phyloP scores from a whole-genome alignment of 2,797 vertebrate species.

The Xenopus petersii region DNA sequence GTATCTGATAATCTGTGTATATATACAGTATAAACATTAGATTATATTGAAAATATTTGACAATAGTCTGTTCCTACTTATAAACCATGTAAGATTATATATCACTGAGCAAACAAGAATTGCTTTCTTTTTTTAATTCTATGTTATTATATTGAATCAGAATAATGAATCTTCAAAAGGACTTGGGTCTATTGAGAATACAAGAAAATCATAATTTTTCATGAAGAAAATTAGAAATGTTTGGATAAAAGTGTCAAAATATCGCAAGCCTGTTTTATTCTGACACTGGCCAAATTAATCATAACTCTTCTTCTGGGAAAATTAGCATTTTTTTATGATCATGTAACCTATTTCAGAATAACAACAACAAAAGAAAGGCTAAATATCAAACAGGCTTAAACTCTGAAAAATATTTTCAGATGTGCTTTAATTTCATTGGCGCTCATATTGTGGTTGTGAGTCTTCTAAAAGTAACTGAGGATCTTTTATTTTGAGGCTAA shows the following conservation, averaged over 20 bases:
- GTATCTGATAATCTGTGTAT: too few species aligned
- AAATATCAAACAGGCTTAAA: slow-evolving; percentile 11
- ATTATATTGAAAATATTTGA: too few species aligned
- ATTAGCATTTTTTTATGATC: slow-evolving; percentile 22
- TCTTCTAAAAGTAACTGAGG: too few species aligned
- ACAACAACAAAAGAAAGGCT: slow-evolving; percentile 8
- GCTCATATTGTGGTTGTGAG: too few species aligned
- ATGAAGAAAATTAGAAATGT: slow-evolving; percentile 20
- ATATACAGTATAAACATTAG: too few species aligned
- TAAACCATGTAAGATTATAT: too few species aligned
- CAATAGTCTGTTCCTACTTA: too few species aligned
- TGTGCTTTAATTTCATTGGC: slow-evolving; percentile 8
- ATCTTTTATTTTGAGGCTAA: too few species aligned
- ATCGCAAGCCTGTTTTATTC: slow-evolving; percentile 3
- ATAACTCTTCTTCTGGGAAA: slow-evolving; percentile 12
- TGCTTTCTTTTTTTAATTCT: too few species aligned
- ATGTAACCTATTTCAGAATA: slow-evolving; percentile 18
- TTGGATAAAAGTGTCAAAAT: slow-evolving; percentile 14
- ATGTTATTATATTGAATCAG: not conserved
- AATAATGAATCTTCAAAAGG: slow-evolving; percentile 7
- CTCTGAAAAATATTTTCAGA: slow-evolving; percentile 4
- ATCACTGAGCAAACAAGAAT: too few species aligned
- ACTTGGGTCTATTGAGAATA: not conserved
- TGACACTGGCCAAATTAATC: slow-evolving; percentile 12
- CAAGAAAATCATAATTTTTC: slow-evolving; percentile 14